Percentiles rank a stretch among this genome's conserved stretches.
phyloP scores from a whole-genome alignment of 2,113 vertebrate species.

The Gymnocephalus cernua region DNA sequence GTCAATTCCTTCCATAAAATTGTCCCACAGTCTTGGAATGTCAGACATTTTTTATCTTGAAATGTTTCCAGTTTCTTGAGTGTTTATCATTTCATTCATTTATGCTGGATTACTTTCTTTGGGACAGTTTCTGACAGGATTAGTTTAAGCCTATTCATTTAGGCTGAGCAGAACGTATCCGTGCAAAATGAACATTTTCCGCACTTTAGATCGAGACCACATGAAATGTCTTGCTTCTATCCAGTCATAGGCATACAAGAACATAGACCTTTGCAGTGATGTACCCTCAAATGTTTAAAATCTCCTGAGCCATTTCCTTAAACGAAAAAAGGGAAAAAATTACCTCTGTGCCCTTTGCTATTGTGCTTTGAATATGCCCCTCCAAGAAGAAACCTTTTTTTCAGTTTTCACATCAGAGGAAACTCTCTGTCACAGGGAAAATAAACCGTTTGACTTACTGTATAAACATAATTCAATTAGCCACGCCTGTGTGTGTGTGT shows the following conservation, averaged over 20 bases:
- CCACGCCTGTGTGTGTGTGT: conserved; percentile 36
- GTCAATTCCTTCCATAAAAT: not conserved
- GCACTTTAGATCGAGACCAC: conserved; percentile 32
- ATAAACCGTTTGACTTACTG: conserved; percentile 63
- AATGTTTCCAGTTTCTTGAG: not conserved
- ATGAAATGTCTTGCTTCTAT: conserved; percentile 20
- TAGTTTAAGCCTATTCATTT: conserved; percentile 59
- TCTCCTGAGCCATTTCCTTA: conserved; percentile 26
- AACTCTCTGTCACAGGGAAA: conserved; percentile 33
- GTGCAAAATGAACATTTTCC: conserved; percentile 58
- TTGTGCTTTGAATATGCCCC: not conserved
- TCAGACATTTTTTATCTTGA: conserved; percentile 12
- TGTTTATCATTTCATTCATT: conserved; percentile 34
- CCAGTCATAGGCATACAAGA: not conserved
- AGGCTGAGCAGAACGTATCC: conserved; percentile 54
- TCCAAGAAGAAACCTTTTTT: conserved; percentile 5
- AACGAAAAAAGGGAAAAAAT: not conserved
- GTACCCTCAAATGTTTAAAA: conserved; percentile 18
- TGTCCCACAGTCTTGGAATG: not conserved
- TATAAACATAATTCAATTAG: conserved; percentile 73
- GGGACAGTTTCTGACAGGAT: conserved; percentile 52
- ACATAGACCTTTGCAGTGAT: conserved; percentile 11
- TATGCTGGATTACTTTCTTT: conserved; percentile 30
- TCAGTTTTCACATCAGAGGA: not conserved
- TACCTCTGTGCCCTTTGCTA: conserved; percentile 2